These are phyloP conservation scores for Gouania willdenowi DNA, from an alignment of 2,797 vertebrate species.

Conservation along the genomic window DNA sequence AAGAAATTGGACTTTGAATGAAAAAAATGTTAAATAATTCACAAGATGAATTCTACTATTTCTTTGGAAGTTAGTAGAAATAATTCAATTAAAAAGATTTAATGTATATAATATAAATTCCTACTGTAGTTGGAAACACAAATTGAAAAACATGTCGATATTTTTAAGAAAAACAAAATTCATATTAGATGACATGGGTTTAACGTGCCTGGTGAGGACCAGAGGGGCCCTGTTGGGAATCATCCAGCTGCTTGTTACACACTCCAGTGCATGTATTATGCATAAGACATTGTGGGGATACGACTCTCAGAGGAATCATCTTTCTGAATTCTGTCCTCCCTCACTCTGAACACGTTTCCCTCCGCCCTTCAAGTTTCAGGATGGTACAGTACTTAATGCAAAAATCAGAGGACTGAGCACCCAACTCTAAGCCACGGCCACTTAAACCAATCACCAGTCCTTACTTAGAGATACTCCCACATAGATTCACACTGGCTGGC, in stretches of 20 bases:
- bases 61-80: too few relatives aligned
- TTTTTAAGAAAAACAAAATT: too few relatives aligned
- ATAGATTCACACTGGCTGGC: constrained; percentile 60
- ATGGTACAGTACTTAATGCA: constrained; percentile 36
- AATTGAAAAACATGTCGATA: too few relatives aligned
- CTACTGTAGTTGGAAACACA: too few relatives aligned
- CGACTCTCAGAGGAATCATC: constrained; percentile 56
- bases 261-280: constrained; percentile 62
- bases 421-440: constrained; percentile 46
- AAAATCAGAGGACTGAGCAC: constrained; percentile 49
- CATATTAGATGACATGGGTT: constrained; percentile 21
- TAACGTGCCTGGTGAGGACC: constrained; percentile 46
- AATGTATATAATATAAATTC: too few relatives aligned
- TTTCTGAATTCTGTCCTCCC: constrained; percentile 33
- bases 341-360: constrained; percentile 20
- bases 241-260: constrained; percentile 56
- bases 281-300: constrained; percentile 51
- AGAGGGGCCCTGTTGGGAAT: constrained; percentile 40
- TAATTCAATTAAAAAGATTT: too few relatives aligned
- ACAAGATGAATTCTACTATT: too few relatives aligned
- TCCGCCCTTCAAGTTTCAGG: constrained; percentile 29
- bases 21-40: too few relatives aligned
- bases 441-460: constrained; percentile 62
- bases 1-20: constrained; percentile 35
- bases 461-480: constrained; percentile 57